Evolutionary conservation across 1,140 invertebrate species (phyloP), one percentile per base, ranked within the genome.

Genomic region (Leptinotarsa texana): DNA sequence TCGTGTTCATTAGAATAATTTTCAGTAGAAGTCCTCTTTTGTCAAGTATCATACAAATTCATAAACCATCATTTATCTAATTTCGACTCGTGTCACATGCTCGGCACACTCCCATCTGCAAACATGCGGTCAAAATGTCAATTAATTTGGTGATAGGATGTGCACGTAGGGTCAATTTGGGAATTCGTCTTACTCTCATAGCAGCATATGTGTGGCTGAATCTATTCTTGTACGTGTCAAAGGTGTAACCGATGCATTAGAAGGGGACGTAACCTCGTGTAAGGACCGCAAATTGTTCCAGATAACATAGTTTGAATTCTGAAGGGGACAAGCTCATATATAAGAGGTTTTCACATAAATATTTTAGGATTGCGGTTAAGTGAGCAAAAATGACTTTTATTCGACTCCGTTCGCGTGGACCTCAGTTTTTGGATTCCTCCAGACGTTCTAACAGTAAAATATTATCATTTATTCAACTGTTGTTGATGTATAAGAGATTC

Each of bases 91-190:
- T 15, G 51, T 57, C 51, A 57, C 51, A 57, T 57, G 51, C 51
- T 18, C 5, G 15, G 17, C 51, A 57, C 51, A 57, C 51, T 15
- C 51, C n/a, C 33, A 11, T 42, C 51, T 15, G 51, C 51, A 57
- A n/a, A 57, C 51, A 57, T 57, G 51, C 51, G 51, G 51, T 57
- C 51, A 57, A 57, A 57, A 57, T 57, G 51, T 57, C 51, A 57
- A 57, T 57, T 57, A 57, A 57, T 57, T 57, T 57, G 51, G 51
- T 57, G 51, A 57, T 57, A 57, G 51, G 51, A 57, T 57, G 51
- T 57, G 51, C 51, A 18, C 15, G 51, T 57, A 57, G 13, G 51
- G 51, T 57, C 51, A 57, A 57, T 57, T 57, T 57, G 51, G 51
- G 51, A 42, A 42, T 42, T 42, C 33, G 33, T 42, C 33, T 3